Conservation (phyloP, 2,888 invertebrate genomes). For the Choreutis nemorana region DNA sequence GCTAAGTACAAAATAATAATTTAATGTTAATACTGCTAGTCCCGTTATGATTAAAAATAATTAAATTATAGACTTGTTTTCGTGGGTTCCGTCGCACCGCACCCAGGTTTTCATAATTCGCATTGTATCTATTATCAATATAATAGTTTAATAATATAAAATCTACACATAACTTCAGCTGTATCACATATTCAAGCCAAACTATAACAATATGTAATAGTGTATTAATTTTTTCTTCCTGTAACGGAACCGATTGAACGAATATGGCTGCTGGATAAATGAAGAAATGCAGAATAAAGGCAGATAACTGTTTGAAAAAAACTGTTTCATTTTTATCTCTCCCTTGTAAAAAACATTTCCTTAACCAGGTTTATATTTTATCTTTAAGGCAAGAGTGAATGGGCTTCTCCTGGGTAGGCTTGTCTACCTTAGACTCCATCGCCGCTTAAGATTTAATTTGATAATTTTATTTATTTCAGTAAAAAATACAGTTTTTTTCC, state of each 20-base stretch:
- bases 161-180: slow-evolving; percentile 60
- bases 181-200: slow-evolving; percentile 66
- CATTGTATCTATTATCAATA: slow-evolving; percentile 57
- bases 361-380: too few relatives aligned
- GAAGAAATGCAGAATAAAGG: slow-evolving; percentile 61
- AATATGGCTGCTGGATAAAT: slow-evolving; percentile 63
- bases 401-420: too few relatives aligned
- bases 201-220: slow-evolving; percentile 63
- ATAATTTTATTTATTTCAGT: too few relatives aligned
- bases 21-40: slow-evolving; percentile 57
- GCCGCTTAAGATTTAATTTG: too few relatives aligned
- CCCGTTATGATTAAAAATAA: slow-evolving; percentile 37
- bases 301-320: slow-evolving; percentile 61
- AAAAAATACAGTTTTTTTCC: too few relatives aligned
- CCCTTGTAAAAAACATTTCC: too few relatives aligned
- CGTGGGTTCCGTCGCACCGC: too few relatives aligned
- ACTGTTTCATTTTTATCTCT: slow-evolving; percentile 48
- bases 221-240: slow-evolving; percentile 62
- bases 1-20: slow-evolving; percentile 63
- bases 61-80: slow-evolving; percentile 38
- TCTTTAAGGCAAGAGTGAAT: too few relatives aligned
- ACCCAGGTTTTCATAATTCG: slow-evolving; percentile 63
- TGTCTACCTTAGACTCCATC: too few relatives aligned
- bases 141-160: slow-evolving; percentile 50
- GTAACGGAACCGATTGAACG: slow-evolving; percentile 61